Percentiles rank a stretch among this genome's conserved stretches.
These are phyloP conservation scores for Drosophila lacicola DNA, from an alignment of 2,888 invertebrate species.

Conservation along the genomic window DNA sequence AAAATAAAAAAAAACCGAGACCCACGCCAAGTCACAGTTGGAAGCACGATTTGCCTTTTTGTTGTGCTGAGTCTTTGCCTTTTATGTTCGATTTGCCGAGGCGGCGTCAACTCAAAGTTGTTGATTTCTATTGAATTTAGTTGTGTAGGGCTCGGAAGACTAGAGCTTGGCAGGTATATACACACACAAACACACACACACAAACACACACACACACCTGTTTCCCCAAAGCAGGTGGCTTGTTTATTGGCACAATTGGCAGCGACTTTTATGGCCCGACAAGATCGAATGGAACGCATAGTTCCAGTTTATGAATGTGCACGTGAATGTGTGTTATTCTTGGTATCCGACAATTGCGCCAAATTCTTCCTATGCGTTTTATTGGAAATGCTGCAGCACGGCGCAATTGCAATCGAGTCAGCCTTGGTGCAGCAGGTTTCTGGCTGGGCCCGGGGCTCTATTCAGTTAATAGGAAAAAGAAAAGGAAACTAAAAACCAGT, in stretches of 20 bases:
- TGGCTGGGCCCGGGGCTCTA: conserved; percentile 22
- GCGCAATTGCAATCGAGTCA: not conserved
- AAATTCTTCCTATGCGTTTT: conserved; percentile 34
- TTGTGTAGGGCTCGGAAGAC: conserved; percentile 15
- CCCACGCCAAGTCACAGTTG: conserved; percentile 14
- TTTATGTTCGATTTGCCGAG: conserved; percentile 40
- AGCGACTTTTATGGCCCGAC: conserved; percentile 29
- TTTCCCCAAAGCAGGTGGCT: conserved; percentile 61
- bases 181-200: not conserved
- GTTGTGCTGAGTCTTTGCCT: conserved; percentile 42
- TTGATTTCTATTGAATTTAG: conserved; percentile 4
- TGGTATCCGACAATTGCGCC: conserved; percentile 53
- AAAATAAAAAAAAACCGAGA: conserved; percentile 23
- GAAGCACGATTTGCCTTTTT: conserved; percentile 61
- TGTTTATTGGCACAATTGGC: conserved; percentile 73
- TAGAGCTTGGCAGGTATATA: too few relatives aligned
- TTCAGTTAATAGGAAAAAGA: conserved; percentile 31
- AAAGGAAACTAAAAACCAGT: conserved; percentile 45
- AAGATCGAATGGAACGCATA: conserved; percentile 22
- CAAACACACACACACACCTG: conserved; percentile 54
- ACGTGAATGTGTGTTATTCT: conserved; percentile 43
- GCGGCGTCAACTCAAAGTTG: conserved; percentile 22
- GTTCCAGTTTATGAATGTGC: conserved; percentile 26
- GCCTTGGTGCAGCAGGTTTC: conserved; percentile 4
- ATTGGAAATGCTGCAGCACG: conserved; percentile 9